Conservation (phyloP, 2,888 invertebrate species). For the Lycia hirtaria region DNA sequence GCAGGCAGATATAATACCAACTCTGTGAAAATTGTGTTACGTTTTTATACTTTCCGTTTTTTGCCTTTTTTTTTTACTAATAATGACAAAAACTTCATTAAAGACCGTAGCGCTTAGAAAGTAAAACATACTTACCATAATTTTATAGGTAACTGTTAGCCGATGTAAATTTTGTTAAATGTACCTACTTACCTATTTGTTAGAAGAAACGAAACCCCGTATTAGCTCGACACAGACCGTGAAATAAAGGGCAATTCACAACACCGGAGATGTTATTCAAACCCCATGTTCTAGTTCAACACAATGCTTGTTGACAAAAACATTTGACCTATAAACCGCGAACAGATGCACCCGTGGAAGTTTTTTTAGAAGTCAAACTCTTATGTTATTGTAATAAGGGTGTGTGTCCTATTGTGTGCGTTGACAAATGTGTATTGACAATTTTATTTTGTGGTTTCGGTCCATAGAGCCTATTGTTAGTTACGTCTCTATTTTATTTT, state of each 20-base stretch:
- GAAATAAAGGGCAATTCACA: constrained; percentile 16
- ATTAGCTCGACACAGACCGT: not conserved
- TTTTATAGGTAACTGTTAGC: too few species aligned
- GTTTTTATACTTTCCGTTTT: too few species aligned
- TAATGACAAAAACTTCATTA: too few species aligned
- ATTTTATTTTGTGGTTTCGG: constrained; percentile 73
- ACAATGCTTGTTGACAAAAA: constrained; percentile 70
- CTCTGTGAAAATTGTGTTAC: too few species aligned
- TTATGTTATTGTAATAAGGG: constrained; percentile 58
- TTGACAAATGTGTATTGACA: constrained; percentile 82
- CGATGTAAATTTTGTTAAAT: not conserved
- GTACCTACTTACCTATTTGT: not conserved
- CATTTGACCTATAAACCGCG: constrained; percentile 75
- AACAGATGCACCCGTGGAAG: constrained; percentile 69
- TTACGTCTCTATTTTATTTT: constrained; percentile 68
- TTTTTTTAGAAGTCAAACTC: constrained; percentile 57
- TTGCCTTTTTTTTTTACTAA: too few species aligned
- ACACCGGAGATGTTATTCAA: constrained; percentile 43
- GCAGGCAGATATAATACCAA: too few species aligned
- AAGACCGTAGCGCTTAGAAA: too few species aligned
- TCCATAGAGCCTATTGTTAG: constrained; percentile 52
- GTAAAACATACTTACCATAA: too few species aligned
- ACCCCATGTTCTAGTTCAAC: constrained; percentile 45
- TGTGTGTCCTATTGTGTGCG: constrained; percentile 50
- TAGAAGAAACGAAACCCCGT: not conserved